Conservation (phyloP, 1,140 invertebrate genomes). For the Nylanderia fulva region DNA sequence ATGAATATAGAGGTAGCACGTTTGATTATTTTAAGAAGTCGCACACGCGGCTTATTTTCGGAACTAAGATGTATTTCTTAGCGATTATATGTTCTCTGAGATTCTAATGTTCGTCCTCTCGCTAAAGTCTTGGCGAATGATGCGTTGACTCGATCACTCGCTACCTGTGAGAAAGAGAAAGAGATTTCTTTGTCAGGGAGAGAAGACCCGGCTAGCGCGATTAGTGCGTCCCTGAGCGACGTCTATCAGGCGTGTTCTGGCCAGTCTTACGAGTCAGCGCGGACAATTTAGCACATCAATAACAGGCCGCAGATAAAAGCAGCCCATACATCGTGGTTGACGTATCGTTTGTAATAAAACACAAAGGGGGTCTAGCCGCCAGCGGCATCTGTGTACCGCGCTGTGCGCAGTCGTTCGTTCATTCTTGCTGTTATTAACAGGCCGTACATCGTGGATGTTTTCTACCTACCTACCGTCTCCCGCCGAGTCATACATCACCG, state of each 20-base stretch:
- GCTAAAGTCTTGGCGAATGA: slow-evolving; percentile 22
- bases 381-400: slow-evolving; percentile 81
- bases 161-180: slow-evolving; percentile 1
- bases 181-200: slow-evolving; percentile 66
- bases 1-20: background rate
- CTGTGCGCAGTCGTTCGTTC: slow-evolving; percentile 81
- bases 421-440: slow-evolving; percentile 83
- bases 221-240: slow-evolving; percentile 74
- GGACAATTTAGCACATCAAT: slow-evolving; percentile 86
- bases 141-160: background rate
- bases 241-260: slow-evolving; percentile 81
- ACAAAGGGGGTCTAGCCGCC: slow-evolving; percentile 83
- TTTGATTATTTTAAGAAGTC: slow-evolving; percentile 32
- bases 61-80: background rate
- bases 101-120: background rate
- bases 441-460: slow-evolving; percentile 81
- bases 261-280: slow-evolving; percentile 83
- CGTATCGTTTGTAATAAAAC: slow-evolving; percentile 86
- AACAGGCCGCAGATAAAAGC: slow-evolving; percentile 85
- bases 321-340: slow-evolving; percentile 84
- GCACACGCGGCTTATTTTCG: slow-evolving; percentile 6
- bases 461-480: slow-evolving; percentile 79
- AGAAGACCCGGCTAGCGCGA: slow-evolving; percentile 50
- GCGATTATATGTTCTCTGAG: background rate
- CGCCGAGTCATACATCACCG: slow-evolving; percentile 84